Conservation (phyloP, 1,140 invertebrate genomes). For the Harpegnathos saltator region DNA sequence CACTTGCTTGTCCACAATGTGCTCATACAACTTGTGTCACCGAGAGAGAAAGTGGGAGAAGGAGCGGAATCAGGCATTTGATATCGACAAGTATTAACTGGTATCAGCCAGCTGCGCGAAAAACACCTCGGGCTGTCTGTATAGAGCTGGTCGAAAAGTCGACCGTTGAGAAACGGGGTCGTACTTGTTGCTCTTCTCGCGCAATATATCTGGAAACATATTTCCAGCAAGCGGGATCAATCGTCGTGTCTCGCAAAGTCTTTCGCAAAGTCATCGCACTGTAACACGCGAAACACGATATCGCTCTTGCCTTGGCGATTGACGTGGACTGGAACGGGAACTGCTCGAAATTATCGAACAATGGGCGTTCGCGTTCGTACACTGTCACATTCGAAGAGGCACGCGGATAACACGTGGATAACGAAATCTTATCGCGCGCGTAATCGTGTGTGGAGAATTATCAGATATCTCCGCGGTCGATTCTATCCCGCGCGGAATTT, state of each 20-base stretch:
- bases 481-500: background rate
- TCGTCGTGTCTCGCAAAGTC: background rate
- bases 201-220: background rate
- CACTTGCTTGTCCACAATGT: background rate
- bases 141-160: slow-evolving; percentile 20
- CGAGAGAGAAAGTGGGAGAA: background rate
- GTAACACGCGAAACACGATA: no score
- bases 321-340: no score
- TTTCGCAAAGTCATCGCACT: no score
- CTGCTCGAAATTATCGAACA: no score
- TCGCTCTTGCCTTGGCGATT: no score
- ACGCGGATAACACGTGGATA: no score
- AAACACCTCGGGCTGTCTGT: background rate
- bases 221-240: background rate
- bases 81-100: slow-evolving; percentile 29
- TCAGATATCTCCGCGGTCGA: no score
- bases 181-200: slow-evolving; percentile 8
- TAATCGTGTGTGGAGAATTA: no score
- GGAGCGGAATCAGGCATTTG: background rate
- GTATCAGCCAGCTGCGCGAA: background rate
- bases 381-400: no score
- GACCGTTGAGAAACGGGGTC: background rate
- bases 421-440: no score
- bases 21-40: background rate
- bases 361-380: no score